phyloP scores from a whole-genome alignment of 2,888 invertebrate genomes.

The Drosophila rubida region DNA sequence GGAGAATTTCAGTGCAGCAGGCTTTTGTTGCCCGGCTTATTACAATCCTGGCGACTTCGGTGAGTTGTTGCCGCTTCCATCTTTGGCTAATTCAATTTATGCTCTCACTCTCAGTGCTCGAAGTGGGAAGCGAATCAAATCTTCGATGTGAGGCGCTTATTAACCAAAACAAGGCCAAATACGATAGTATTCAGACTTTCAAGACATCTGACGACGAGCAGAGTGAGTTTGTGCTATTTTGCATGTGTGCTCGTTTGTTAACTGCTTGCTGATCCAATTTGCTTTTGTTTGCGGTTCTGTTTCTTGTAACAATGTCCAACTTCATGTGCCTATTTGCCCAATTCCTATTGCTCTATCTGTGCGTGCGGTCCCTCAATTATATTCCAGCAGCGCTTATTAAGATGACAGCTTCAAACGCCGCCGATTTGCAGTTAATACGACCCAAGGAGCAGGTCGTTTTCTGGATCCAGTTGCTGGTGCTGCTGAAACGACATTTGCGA shows the following conservation, averaged over 20 bases:
- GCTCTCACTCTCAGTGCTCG: constrained; percentile 83
- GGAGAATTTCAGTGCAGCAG: constrained; percentile 89
- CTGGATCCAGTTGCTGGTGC: constrained; percentile 85
- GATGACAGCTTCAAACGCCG: constrained; percentile 1
- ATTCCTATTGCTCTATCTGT: constrained; percentile 55
- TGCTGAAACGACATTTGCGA: constrained; percentile 85
- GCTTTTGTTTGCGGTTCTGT: constrained; percentile 9
- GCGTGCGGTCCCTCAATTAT: constrained; percentile 44
- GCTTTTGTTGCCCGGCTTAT: constrained; percentile 92
- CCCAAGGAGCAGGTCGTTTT: constrained; percentile 79
- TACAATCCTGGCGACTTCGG: constrained; percentile 96
- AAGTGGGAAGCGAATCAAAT: constrained; percentile 86
- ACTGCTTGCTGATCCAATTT: constrained; percentile 35
- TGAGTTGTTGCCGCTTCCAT: constrained; percentile 83
- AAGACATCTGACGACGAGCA: constrained; percentile 52
- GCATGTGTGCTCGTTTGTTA: neutral
- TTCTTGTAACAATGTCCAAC: constrained; percentile 8
- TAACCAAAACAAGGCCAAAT: constrained; percentile 82
- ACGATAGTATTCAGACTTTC: constrained; percentile 30
- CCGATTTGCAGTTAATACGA: constrained; percentile 32
- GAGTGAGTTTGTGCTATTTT: constrained; percentile 52
- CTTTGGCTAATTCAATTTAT: neutral
- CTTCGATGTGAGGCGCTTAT: constrained; percentile 84
- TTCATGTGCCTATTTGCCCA: neutral
- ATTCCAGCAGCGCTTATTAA: constrained; percentile 67